Conservation (phyloP, 2,797 vertebrate genomes). For the Mallotus villosus region DNA sequence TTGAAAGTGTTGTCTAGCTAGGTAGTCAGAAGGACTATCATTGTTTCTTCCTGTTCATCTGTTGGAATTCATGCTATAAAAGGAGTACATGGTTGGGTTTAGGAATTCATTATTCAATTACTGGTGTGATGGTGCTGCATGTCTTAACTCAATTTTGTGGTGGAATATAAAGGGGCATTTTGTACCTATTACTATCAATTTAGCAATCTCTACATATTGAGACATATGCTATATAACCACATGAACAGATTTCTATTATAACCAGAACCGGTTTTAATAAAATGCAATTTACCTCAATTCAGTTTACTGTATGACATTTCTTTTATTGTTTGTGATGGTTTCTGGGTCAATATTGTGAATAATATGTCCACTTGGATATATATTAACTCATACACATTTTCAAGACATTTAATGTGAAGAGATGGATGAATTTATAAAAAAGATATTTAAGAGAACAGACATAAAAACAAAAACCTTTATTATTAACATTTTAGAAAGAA, state of each 20-base stretch:
- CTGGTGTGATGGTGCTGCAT: neutral
- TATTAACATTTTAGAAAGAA: constrained; percentile 77
- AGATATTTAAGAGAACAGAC: neutral
- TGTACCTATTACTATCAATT: neutral
- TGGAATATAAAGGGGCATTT: neutral
- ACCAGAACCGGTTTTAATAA: neutral
- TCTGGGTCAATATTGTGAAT: no score
- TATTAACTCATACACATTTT: neutral
- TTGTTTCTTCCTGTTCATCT: neutral
- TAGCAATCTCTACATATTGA: neutral
- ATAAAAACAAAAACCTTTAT: constrained; percentile 49
- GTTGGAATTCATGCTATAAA: neutral
- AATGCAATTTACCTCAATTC: neutral
- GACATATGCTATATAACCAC: constrained; percentile 9
- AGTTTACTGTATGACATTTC: neutral
- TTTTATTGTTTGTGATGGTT: no score
- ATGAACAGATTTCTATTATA: neutral
- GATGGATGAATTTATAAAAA: no score
- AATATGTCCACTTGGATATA: no score
- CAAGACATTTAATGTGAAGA: neutral
- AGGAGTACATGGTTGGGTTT: neutral
- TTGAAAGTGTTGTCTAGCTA: constrained; percentile 14
- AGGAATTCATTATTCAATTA: neutral
- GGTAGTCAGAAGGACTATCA: constrained; percentile 6
- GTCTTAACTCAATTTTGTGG: neutral